A percentile compares a stretch with the other conserved stretches of the same genome.
Evolutionary conservation across 2,888 invertebrate genomes (phyloP).

Genomic region (Eubasilissa splendida): DNA sequence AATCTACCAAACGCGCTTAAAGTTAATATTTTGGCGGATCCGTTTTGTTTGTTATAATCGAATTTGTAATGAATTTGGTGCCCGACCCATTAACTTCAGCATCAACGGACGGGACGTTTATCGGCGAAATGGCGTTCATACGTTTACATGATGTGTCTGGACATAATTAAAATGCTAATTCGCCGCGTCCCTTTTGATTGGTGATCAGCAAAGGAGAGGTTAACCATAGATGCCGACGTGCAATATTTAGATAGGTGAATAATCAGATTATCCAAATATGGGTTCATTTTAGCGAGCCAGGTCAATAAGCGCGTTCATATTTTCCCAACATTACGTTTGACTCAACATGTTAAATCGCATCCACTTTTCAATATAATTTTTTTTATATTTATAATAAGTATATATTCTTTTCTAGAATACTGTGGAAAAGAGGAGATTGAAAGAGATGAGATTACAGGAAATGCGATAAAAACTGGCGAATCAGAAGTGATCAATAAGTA

Average conservation of each 20-base stretch:
- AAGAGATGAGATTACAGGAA: no score
- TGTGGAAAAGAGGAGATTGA: no score
- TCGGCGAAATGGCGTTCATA: not conserved
- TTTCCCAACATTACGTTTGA: no score
- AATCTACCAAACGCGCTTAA: not conserved
- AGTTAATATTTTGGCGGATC: not conserved
- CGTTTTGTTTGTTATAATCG: constrained; percentile 1
- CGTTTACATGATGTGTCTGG: not conserved
- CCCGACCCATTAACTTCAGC: not conserved
- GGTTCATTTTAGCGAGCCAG: not conserved
- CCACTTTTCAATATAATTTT: no score
- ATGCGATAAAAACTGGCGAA: no score
- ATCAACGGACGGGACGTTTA: not conserved
- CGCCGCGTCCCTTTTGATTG: constrained; percentile 9
- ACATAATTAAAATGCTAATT: constrained; percentile 18
- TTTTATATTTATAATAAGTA: no score
- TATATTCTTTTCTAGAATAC: no score
- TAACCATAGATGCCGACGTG: not conserved
- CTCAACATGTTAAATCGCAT: no score
- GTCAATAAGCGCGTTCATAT: not conserved
- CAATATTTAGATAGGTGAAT: constrained; percentile 3
- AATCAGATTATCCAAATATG: not conserved
- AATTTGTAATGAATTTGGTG: constrained; percentile 4
- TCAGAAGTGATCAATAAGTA: no score
- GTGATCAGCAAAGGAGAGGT: constrained; percentile 1